These are phyloP conservation scores for Bucorvus abyssinicus DNA, from an alignment of 2,797 vertebrate species.

Conservation along the genomic window DNA sequence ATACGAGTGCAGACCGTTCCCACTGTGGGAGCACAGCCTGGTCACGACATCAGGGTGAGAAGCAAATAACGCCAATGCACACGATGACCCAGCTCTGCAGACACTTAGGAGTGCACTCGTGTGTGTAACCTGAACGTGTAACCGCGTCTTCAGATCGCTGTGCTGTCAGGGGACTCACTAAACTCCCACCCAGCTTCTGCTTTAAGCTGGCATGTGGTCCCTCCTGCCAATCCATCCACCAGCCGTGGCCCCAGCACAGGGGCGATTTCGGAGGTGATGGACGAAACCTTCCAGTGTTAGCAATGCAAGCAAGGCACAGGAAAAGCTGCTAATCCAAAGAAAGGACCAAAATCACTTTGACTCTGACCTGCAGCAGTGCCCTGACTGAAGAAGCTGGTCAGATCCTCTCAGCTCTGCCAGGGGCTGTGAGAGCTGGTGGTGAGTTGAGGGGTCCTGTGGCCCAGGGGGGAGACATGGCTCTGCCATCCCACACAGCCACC, in stretches of 20 bases:
- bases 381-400: neutral
- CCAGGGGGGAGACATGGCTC: neutral
- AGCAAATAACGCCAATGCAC: neutral
- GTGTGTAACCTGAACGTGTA: neutral
- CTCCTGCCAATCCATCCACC: neutral
- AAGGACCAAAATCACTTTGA: neutral
- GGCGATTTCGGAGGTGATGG: neutral
- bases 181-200: neutral
- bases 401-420: neutral
- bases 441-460: neutral
- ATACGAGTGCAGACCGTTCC: neutral
- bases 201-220: neutral
- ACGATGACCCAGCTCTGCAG: neutral
- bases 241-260: neutral
- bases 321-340: neutral
- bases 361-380: neutral
- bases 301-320: neutral
- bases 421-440: neutral
- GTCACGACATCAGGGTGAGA: neutral
- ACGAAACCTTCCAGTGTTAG: neutral
- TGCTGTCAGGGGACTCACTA: neutral
- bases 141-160: neutral
- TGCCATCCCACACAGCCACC: neutral
- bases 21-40: neutral
- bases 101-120: neutral